Percentiles rank a stretch among this genome's conserved stretches.
phyloP scores from a whole-genome alignment of 2,797 vertebrate genomes.

The Jordanella pulchra region DNA sequence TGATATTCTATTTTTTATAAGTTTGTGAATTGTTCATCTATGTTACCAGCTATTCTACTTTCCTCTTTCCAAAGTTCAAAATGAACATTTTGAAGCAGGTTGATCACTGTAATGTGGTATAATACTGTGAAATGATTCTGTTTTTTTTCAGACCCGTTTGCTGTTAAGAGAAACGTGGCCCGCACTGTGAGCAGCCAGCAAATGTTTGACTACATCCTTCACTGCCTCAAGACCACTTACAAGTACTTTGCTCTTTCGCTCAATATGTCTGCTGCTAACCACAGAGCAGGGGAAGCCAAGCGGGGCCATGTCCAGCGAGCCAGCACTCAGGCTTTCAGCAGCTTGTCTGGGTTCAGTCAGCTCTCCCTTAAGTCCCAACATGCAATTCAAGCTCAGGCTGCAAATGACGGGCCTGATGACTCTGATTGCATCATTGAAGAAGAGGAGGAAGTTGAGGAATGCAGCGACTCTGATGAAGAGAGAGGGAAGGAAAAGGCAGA shows the following conservation, averaged over 20 bases:
- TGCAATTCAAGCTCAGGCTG: slow-evolving; percentile 13
- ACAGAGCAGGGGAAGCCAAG: slow-evolving; percentile 26
- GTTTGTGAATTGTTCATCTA: no score
- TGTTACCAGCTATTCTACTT: no score
- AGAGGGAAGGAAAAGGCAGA: slow-evolving; percentile 72
- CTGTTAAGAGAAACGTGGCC: slow-evolving; percentile 92
- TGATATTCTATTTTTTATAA: no score
- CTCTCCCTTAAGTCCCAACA: slow-evolving; percentile 44
- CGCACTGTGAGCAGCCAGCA: slow-evolving; percentile 91
- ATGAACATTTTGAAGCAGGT: neutral
- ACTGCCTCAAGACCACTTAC: slow-evolving; percentile 93
- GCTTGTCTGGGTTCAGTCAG: slow-evolving; percentile 47
- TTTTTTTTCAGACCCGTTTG: slow-evolving; percentile 86
- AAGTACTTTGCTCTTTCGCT: slow-evolving; percentile 93
- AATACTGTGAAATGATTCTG: slow-evolving; percentile 9
- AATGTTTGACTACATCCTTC: slow-evolving; percentile 90
- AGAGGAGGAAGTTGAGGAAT: slow-evolving; percentile 79
- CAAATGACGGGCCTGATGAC: slow-evolving; percentile 72
- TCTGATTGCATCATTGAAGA: slow-evolving; percentile 83
- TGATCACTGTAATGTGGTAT: neutral
- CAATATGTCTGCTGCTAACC: slow-evolving; percentile 61
- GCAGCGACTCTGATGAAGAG: slow-evolving; percentile 81
- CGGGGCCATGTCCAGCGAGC: slow-evolving; percentile 22
- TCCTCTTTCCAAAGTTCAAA: neutral
- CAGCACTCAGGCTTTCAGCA: slow-evolving; percentile 13